A percentile compares a stretch with the other conserved stretches of the same genome.
Evolutionary conservation across 2,797 vertebrate genomes (phyloP).

Genomic region (Galaxias olidus): DNA sequence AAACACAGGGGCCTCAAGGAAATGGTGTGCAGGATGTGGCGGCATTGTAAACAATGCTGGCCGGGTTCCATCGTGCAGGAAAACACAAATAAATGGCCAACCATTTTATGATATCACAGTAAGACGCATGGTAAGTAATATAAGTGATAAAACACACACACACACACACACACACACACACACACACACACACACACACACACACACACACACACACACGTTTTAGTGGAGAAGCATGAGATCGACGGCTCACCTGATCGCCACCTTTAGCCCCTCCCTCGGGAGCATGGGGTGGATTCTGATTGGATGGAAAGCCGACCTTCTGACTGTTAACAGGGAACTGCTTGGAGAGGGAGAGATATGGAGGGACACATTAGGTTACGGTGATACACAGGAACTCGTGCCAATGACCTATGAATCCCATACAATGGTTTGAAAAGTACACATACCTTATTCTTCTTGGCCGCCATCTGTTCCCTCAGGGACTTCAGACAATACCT

Average conservation of each 20-base stretch:
- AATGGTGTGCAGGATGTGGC: constrained; percentile 12
- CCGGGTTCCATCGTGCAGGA: background rate
- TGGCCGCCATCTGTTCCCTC: constrained; percentile 80
- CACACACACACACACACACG: background rate
- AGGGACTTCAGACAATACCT: constrained; percentile 79
- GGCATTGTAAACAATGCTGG: background rate
- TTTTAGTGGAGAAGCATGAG: background rate
- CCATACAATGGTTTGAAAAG: constrained; percentile 1
- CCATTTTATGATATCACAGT: background rate
- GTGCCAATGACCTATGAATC: background rate
- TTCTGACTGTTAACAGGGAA: constrained; percentile 59
- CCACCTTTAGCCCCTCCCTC: constrained; percentile 42
- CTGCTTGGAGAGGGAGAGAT: constrained; percentile 34
- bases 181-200: constrained; percentile 3
- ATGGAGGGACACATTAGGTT: constrained; percentile 29
- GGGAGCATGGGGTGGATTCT: constrained; percentile 34
- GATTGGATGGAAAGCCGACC: constrained; percentile 60
- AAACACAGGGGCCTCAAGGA: constrained; percentile 6
- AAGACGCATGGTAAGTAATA: background rate
- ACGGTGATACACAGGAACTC: background rate
- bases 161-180: background rate
- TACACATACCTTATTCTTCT: constrained; percentile 68
- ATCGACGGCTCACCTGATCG: constrained; percentile 53
- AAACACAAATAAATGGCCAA: constrained; percentile 4
- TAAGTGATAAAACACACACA: background rate